Base-by-base conservation (phyloP, 2,113 vertebrate species). In the Pseudorectes ferrugineus region DNA sequence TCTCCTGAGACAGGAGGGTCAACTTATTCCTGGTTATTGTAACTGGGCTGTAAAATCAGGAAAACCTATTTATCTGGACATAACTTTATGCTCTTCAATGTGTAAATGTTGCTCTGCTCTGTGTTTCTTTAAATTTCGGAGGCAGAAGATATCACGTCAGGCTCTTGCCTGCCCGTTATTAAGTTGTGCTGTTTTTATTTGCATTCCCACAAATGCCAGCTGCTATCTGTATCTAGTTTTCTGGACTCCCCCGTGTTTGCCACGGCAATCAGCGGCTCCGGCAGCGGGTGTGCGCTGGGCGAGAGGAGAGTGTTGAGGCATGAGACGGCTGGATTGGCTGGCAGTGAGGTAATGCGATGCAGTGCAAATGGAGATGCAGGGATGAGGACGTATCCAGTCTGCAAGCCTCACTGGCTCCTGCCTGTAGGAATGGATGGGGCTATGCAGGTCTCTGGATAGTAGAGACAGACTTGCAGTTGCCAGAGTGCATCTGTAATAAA, bases 311-410 rank as follows among this genome's bases (percentile, higher is more conserved):
- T 49, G 86, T 55, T 62, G 96, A 96, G 91, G 84, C 95, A 36
- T 46, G 51, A 17, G 22, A 67, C 24, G 21, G 23, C 20, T 84
- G 59, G 92, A 98, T 97, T 98, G 98, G 97, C 88, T 97, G 85
- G 81, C 40, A 61, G 94, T 98, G 97, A 98, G 96, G 97, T 97
- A 97, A 97, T 97, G 88, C 51, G 1, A 8, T 88, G 87, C 96
- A 92, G 95, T 67, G 93, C 95, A 85, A 95, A 95, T 67, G 92
- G 87, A 91, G 70, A 88, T 89, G 95, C 94, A 88, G 96, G 28
- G 14, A 45, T 0, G 2, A 94, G 90, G 94, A 85, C 0, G 3
- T 38, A 36, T 62, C 86, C 78, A 23, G 67, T 55, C 36, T 22
- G 86, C 59, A 48, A 68, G 72, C 74, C 73, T 58, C 21, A 6